Evolutionary conservation across 2,797 vertebrate species (phyloP), one percentile per base, ranked within the genome.

Genomic region (Brotula barbata): DNA sequence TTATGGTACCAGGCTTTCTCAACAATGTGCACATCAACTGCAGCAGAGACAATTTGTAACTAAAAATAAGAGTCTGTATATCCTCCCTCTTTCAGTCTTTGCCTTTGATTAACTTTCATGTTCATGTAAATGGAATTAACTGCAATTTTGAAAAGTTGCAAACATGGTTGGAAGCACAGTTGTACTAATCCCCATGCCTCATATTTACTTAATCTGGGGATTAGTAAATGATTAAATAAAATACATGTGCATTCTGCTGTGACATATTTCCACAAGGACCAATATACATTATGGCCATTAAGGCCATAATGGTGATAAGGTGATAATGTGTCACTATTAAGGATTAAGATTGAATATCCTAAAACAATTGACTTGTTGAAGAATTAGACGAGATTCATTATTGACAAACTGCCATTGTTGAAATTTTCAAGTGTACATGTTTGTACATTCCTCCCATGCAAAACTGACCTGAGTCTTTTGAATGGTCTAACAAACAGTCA

Each of bases 141-240:
- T 46, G 61, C 68, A 80, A 77, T 69, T 84, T 81, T 71, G 39
- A 54, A 42, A 82, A 80, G 68, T 83, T 85, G 76, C 77, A 77
- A 77, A 73, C 69, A 69, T 36, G 62, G 58, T 44, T 70, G 71
- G 74, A 77, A 65, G 63, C 61, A 65, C 52, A 73, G 62, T 80
- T 68, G 56, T 33, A 40, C 62, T 88, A 88, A 90, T 88, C 87
- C 79, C 46, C 48, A 64, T 89, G 85, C 74, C 81, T 83, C 85
- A 86, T 73, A 80, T 86, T 87, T 90, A 79, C 84, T 82, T 86
- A 89, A 88, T 89, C 85, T 86, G 66, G 56, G 75, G 75, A 64
- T 84, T 87, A 87, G 78, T 73, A 68, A 73, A 60, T 54, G 60
- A 60, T 68, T 80, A 72, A 82, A 87, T 77, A 43, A 85, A 70